Conservation (phyloP, 1,140 invertebrate genomes). For the Tenebrio molitor region DNA sequence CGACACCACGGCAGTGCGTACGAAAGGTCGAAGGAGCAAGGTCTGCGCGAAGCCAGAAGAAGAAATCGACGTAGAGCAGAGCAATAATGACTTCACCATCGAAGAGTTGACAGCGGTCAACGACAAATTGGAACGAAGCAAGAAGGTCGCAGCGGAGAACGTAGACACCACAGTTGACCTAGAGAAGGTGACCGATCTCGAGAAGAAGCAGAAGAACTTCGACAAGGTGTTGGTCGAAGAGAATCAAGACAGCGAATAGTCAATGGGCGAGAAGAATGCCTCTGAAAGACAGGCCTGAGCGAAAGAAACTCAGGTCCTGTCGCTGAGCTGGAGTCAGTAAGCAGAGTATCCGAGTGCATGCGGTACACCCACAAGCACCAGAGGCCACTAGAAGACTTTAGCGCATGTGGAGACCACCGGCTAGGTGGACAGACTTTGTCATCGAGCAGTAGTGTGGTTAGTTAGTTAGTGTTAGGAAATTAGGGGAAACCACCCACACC, state of each 20-base stretch:
- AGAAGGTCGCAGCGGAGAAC: conserved; percentile 96
- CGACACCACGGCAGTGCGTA: conserved; percentile 97
- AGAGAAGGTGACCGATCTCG: conserved; percentile 90
- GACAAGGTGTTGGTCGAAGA: conserved; percentile 96
- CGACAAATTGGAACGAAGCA: conserved; percentile 96
- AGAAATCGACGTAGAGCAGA: conserved; percentile 90
- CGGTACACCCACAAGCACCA: no score
- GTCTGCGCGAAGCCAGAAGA: conserved; percentile 93
- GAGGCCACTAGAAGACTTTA: no score
- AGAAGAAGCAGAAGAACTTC: conserved; percentile 99
- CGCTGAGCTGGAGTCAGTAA: conserved; percentile 89
- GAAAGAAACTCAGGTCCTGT: conserved; percentile 95
- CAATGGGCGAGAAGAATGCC: conserved; percentile 87
- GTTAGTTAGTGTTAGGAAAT: no score
- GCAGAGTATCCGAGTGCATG: no score
- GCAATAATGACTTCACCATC: conserved; percentile 89
- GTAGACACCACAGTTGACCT: conserved; percentile 92
- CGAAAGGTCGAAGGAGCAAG: conserved; percentile 95
- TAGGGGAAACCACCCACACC: no score
- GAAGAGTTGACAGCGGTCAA: conserved; percentile 92
- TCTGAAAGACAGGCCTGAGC: conserved; percentile 95
- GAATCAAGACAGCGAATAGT: conserved; percentile 89
- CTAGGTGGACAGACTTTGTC: no score
- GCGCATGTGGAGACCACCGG: no score
- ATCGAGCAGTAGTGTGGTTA: no score